Conservation (phyloP, 2,888 invertebrate genomes). For the Trachelus tabidus region DNA sequence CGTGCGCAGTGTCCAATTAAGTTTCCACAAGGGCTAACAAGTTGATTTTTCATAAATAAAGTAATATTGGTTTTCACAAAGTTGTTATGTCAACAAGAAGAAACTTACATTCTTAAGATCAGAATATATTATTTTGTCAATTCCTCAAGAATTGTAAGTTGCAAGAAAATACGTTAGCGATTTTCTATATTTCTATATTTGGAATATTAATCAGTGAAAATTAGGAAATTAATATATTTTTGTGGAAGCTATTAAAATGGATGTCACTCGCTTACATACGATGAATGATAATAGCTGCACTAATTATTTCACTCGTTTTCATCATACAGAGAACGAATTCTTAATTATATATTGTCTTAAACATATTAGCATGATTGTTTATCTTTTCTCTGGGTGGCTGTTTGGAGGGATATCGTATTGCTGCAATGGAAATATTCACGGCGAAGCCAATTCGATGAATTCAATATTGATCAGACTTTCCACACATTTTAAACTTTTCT, state of each 20-base stretch:
- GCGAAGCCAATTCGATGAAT: not conserved
- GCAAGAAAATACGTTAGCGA: not conserved
- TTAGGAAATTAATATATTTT: not conserved
- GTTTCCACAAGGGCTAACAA: not conserved
- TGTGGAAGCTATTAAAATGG: not conserved
- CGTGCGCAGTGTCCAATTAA: not conserved
- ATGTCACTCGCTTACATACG: not conserved
- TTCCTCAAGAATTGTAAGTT: not conserved
- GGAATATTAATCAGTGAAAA: too few relatives aligned
- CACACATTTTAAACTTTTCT: not conserved
- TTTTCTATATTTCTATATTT: too few relatives aligned
- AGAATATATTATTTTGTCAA: not conserved
- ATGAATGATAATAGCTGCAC: not conserved
- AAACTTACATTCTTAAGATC: not conserved
- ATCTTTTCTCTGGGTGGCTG: conserved; percentile 36
- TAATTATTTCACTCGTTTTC: not conserved
- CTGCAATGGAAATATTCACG: conserved; percentile 10
- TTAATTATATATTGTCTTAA: conserved; percentile 35
- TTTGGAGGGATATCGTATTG: conserved; percentile 47
- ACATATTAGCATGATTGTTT: conserved; percentile 20
- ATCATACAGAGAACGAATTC: not conserved
- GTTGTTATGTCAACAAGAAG: not conserved
- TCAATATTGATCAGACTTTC: not conserved
- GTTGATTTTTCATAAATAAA: not conserved
- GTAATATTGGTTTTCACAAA: not conserved